Conservation (phyloP, 2,797 vertebrate genomes). For the Callimico goeldii region DNA sequence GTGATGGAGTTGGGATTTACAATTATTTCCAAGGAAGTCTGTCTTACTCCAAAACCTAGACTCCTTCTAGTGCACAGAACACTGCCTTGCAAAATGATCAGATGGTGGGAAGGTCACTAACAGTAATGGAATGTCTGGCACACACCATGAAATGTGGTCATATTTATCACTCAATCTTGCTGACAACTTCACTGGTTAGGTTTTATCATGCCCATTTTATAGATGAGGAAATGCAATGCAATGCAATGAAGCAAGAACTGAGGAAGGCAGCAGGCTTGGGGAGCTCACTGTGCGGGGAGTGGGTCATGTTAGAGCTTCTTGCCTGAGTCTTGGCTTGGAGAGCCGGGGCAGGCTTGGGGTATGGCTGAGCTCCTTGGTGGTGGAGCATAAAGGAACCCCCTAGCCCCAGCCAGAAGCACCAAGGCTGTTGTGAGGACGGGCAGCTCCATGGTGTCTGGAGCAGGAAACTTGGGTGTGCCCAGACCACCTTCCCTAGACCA, state of each 20-base stretch:
- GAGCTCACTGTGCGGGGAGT: fast-evolving
- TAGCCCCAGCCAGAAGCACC: fast-evolving
- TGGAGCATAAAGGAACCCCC: fast-evolving
- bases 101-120: background rate
- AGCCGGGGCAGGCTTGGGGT: fast-evolving
- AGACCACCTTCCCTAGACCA: background rate
- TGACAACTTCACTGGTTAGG: background rate
- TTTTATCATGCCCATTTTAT: background rate
- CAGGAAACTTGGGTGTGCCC: background rate
- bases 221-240: background rate
- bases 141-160: background rate
- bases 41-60: background rate
- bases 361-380: fast-evolving
- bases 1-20: background rate
- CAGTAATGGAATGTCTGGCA: background rate
- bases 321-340: background rate
- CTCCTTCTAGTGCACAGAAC: background rate
- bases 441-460: background rate
- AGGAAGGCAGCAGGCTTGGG: background rate
- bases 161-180: background rate
- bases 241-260: background rate
- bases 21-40: background rate
- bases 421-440: background rate
- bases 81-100: no score
- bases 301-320: background rate